Percentiles rank a stretch among this genome's conserved stretches.
phyloP scores from a whole-genome alignment of 2,888 invertebrate genomes.

The Caenorhabditis sp. region DNA sequence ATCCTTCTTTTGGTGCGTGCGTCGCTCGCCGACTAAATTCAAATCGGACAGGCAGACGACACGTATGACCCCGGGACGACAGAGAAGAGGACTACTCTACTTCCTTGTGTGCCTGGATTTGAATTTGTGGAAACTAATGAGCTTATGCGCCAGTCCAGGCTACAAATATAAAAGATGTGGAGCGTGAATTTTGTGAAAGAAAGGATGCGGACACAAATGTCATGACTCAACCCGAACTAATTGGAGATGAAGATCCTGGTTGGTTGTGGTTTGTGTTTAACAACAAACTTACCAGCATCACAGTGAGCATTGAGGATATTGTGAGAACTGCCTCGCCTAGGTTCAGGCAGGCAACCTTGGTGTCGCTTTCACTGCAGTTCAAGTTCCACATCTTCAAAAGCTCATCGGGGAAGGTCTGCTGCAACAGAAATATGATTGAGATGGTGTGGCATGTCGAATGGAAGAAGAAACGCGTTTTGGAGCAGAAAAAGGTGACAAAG shows the following conservation, averaged over 20 bases:
- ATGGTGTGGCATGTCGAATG: not conserved
- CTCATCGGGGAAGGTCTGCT: slow-evolving; percentile 50
- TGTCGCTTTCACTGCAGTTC: slow-evolving; percentile 63
- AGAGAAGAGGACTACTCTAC: slow-evolving; percentile 6
- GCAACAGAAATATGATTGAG: slow-evolving; percentile 17
- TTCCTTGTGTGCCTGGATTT: slow-evolving; percentile 15
- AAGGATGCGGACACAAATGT: not conserved
- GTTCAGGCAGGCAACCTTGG: slow-evolving; percentile 70
- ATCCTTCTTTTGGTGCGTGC: slow-evolving; percentile 2
- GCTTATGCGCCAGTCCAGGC: not conserved
- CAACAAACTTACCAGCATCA: slow-evolving; percentile 77
- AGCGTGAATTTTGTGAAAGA: slow-evolving; percentile 20
- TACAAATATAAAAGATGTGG: not conserved
- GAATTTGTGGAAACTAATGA: slow-evolving; percentile 8
- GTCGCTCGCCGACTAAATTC: not conserved
- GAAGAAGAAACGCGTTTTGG: not conserved
- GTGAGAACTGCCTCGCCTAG: slow-evolving; percentile 77
- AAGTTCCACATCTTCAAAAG: slow-evolving; percentile 55
- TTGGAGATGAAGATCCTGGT: slow-evolving; percentile 7
- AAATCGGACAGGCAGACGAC: slow-evolving; percentile 9
- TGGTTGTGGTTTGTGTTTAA: no score
- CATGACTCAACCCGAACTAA: slow-evolving; percentile 62
- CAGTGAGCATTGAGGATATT: slow-evolving; percentile 80
- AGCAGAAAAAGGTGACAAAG: slow-evolving; percentile 45
- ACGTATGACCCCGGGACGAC: slow-evolving; percentile 8